phyloP scores from a whole-genome alignment of 2,797 vertebrate genomes.

The Crenichthys baileyi region DNA sequence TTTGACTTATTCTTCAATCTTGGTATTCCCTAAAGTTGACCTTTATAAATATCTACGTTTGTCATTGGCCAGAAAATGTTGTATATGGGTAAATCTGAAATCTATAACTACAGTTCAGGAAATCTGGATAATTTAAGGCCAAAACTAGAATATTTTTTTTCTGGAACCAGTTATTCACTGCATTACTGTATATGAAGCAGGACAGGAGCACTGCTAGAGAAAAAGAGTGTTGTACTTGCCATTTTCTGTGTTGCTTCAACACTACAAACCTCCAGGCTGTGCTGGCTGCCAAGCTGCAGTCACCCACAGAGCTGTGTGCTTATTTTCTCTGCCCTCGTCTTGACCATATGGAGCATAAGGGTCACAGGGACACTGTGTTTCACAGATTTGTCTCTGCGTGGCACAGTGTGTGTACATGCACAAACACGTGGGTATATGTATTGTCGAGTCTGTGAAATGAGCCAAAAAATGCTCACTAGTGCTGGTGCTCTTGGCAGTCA shows the following conservation, averaged over 20 bases:
- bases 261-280: slow-evolving; percentile 59
- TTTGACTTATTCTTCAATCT: not conserved
- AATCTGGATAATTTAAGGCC: not conserved
- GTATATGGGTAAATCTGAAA: not conserved
- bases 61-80: not conserved
- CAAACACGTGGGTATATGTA: slow-evolving; percentile 46
- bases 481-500: slow-evolving; percentile 70
- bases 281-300: slow-evolving; percentile 71
- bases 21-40: not conserved
- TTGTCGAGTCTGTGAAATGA: slow-evolving; percentile 54
- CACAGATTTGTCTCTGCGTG: slow-evolving; percentile 65
- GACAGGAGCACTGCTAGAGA: slow-evolving; percentile 45
- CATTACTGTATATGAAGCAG: slow-evolving; percentile 43
- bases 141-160: not conserved
- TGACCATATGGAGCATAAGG: slow-evolving; percentile 76
- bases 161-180: slow-evolving; percentile 32
- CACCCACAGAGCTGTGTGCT: slow-evolving; percentile 72
- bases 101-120: not conserved
- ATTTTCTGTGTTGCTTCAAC: slow-evolving; percentile 60
- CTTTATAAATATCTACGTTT: not conserved
- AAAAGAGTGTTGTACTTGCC: slow-evolving; percentile 56
- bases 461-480: slow-evolving; percentile 64
- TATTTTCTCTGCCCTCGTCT: slow-evolving; percentile 74
- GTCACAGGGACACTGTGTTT: slow-evolving; percentile 75
- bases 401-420: slow-evolving; percentile 39